Evolutionary conservation across 2,888 invertebrate genomes (phyloP).

Genomic region (Phymatocera aterrima): DNA sequence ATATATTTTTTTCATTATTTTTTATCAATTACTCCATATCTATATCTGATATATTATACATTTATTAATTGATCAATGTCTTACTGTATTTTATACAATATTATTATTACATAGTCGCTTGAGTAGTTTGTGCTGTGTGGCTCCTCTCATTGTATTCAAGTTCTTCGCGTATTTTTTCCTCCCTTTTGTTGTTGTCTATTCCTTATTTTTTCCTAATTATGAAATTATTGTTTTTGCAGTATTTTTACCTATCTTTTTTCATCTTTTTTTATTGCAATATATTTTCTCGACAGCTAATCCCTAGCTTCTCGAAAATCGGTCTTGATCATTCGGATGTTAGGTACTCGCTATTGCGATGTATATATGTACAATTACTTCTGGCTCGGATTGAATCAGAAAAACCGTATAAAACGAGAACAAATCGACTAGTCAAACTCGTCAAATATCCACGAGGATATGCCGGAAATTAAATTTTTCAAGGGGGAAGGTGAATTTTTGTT

Average conservation of each 20-base stretch:
- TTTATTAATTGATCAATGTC: conserved; percentile 46
- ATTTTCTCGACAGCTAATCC: no score
- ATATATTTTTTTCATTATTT: not conserved
- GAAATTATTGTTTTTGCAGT: not conserved
- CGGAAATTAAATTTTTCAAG: no score
- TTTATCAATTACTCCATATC: conserved; percentile 40
- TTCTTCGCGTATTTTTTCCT: conserved; percentile 18
- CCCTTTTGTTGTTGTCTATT: conserved; percentile 8
- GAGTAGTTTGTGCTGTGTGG: conserved; percentile 55
- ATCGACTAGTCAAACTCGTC: no score
- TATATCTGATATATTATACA: conserved; percentile 49
- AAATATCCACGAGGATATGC: no score
- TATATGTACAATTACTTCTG: no score
- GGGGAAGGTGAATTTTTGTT: not conserved
- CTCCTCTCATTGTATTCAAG: conserved; percentile 50
- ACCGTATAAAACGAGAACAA: no score
- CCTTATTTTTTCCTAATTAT: not conserved
- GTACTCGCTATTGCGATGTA: no score
- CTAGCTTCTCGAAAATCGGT: no score
- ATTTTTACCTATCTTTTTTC: not conserved
- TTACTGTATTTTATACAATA: conserved; percentile 53
- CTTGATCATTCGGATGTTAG: no score
- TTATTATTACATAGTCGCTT: conserved; percentile 59
- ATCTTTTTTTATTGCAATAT: no score
- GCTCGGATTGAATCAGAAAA: no score